These are phyloP conservation scores for Eurois occulta DNA, from an alignment of 2,888 invertebrate genomes.

Conservation along the genomic window DNA sequence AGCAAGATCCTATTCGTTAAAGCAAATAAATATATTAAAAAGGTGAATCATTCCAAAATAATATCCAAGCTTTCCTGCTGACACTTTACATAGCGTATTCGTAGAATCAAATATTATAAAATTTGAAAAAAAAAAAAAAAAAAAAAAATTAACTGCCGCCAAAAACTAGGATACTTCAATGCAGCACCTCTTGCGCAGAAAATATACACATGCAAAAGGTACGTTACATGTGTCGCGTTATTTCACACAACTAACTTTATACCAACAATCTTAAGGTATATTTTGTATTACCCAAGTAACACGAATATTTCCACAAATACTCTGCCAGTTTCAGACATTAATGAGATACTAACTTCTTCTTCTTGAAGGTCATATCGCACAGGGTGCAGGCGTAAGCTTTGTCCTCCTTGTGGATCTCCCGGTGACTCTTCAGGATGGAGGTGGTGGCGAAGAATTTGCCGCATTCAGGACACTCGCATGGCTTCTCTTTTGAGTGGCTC, in stretches of 20 bases:
- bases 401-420: slow-evolving; percentile 75
- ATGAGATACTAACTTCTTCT: slow-evolving; percentile 71
- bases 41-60: no score
- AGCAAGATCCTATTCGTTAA: no score
- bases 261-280: background rate
- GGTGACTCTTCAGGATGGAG: slow-evolving; percentile 78
- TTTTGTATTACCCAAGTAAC: background rate
- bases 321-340: background rate
- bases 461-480: slow-evolving; percentile 79
- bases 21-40: no score
- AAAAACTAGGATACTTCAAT: no score
- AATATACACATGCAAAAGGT: no score
- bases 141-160: background rate
- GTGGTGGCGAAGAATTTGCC: slow-evolving; percentile 78
- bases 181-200: no score
- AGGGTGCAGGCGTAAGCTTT: slow-evolving; percentile 74
- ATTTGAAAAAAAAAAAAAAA: no score
- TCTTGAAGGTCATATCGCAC: slow-evolving; percentile 81
- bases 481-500: slow-evolving; percentile 85
- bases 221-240: background rate
- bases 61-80: no score
- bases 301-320: background rate
- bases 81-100: no score
- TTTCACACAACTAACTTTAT: background rate
- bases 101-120: no score